Base-by-base conservation (phyloP, 1,140 invertebrate species). In the Gryon sp. region DNA sequence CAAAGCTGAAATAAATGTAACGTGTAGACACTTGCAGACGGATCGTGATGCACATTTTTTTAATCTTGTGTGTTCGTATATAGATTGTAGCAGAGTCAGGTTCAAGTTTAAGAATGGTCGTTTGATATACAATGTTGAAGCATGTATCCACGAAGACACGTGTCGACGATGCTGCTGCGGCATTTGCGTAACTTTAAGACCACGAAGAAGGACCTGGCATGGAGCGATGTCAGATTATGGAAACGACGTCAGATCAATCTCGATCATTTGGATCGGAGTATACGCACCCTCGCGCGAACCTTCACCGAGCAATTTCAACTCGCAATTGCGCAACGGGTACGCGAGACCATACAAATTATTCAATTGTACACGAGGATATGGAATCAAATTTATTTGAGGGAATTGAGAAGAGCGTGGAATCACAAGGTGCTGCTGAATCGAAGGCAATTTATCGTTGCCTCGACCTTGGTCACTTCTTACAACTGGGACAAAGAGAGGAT, bases 261-360 rank as follows among this genome's bases (percentile, higher is more conserved):
- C 1, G 32, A 34, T 11, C 86, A 85, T 83, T 53, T 88, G 76
- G 28, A 69, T 86, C 83, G 87, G 3, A 57, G 82, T 19, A 22
- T 80, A 9, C 79, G 83, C 24, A 62, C 14, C 0, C 1, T 87
- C 0, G 65, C 79, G 1, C 87, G 87, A 70, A 80, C 87, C 34
- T 93, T 92, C 87, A 84, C 87, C 4, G 87, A 86, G 73, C 92
- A 93, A 72, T 92, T 91, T 74, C 92, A 93, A 83, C 93, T 90
- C 65, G 90, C 93, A 2, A 70, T 92, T 14, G 92, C 92, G 3
- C 91, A 93, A 77, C 87, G 91, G 9, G 81, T 93, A 0, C 84
- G 91, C 32, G 88, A 92, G 26, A 89, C 90, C 11, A 89, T 92
- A 69, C 92, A 93, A 72, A 88, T 93, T 76, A 89, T 92, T 68